Percentiles rank a stretch among this genome's conserved stretches.
phyloP scores from a whole-genome alignment of 1,140 invertebrate genomes.

The Penaeus indicus region DNA sequence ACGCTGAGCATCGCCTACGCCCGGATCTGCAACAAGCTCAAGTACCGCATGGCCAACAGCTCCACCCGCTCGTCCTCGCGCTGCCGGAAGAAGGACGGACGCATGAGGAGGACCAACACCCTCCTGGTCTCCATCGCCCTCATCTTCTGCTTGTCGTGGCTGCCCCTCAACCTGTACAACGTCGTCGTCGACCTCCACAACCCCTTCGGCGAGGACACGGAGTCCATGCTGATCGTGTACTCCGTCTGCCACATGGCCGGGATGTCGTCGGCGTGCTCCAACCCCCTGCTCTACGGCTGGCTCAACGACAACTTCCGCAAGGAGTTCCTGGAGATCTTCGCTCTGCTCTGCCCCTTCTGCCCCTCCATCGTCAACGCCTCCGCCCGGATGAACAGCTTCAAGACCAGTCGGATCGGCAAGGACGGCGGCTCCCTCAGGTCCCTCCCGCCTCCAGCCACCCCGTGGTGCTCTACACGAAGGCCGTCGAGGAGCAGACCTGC shows the following conservation, averaged over 20 bases:
- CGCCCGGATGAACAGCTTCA: constrained; percentile 26
- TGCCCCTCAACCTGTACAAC: constrained; percentile 88
- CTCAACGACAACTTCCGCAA: constrained; percentile 77
- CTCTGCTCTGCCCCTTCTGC: constrained; percentile 62
- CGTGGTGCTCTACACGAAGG: constrained; percentile 54
- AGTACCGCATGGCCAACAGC: constrained; percentile 70
- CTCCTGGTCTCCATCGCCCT: constrained; percentile 86
- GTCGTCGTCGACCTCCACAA: constrained; percentile 81
- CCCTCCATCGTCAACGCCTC: constrained; percentile 1
- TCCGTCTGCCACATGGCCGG: constrained; percentile 89
- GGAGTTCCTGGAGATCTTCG: constrained; percentile 73
- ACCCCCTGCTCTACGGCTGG: constrained; percentile 84
- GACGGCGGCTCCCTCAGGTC: constrained; percentile 27
- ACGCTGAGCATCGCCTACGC: constrained; percentile 80
- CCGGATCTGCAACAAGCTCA: constrained; percentile 75
- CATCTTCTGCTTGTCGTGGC: constrained; percentile 88
- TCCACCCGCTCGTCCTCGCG: constrained; percentile 58
- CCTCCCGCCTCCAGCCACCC: constrained; percentile 26
- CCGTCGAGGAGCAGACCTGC: constrained; percentile 43
- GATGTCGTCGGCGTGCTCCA: constrained; percentile 86
- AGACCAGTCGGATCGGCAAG: constrained; percentile 29
- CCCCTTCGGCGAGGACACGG: constrained; percentile 72
- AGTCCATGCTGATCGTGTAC: constrained; percentile 76
- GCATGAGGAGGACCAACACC: constrained; percentile 84
- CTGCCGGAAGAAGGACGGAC: constrained; percentile 73